Base-by-base conservation (phyloP, 2,888 invertebrate species). In the Eustalomyia histrio region DNA sequence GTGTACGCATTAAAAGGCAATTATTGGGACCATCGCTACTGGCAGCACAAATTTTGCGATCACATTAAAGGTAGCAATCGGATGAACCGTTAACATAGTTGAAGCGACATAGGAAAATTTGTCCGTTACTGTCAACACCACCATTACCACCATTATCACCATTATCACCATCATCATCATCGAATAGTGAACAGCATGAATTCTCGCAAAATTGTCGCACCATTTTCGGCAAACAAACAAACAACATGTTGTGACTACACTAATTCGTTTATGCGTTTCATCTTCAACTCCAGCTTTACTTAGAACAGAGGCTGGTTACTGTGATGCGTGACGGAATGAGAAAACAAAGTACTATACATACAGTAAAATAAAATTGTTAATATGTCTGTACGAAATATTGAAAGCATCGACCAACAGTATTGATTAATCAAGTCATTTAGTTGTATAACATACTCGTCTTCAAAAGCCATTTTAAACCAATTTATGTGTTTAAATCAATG, bases 391-490 rank as follows among this genome's bases (percentile, higher is more conserved):
- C 58, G 69, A 68, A 69, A 60, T 10, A 50, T 33, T 53, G 43
- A 55, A n/a, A 43, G 16, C 21, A 55, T 17, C 24, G 63, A 73
- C 76, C 80, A 80, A 76, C 68, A 81, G 78, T 74, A 71, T 81
- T 81, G 81, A 81, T 81, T 81, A 81, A 81, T 81, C 81, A 81
- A 81, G 81, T 81, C 78, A 81, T 81, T 81, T 81, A 81, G 78
- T 80, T 72, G 69, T 81, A 63, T 21, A 43, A 24, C 43, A 14
- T n/a, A 47, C 43, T 47, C 43, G 10, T 39, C 61, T 18, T 21
- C 43, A 63, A 21, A 60, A 63, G 24, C 43, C 43, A 47, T n/a
- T 47, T 47, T 6, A 79, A 79, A 79, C 73, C 78, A 79, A 79
- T 79, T 79, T 79, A 79, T 72, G 78, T 72, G 55, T 79, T 47